A percentile compares a stretch with the other conserved stretches of the same genome.
Conservation (phyloP, 2,888 invertebrate species). For the Malachius bipustulatus region DNA sequence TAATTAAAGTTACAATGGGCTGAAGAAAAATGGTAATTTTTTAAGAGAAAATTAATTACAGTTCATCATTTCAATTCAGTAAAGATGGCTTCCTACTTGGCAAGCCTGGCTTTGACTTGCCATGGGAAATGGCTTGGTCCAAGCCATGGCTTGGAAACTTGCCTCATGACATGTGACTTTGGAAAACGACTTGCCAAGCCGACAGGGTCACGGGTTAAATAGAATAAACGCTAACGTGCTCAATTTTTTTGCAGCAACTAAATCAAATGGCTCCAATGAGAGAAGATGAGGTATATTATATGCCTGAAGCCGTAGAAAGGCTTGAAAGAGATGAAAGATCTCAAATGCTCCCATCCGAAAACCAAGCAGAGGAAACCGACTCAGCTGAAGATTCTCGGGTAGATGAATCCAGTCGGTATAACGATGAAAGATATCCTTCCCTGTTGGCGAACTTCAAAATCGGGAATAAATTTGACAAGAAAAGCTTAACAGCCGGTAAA, state of each 20-base stretch:
- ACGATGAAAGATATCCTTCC: background rate
- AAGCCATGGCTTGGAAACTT: too few species aligned
- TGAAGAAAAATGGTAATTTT: too few species aligned
- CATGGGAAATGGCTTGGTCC: too few species aligned
- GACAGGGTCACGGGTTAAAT: too few species aligned
- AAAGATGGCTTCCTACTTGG: too few species aligned
- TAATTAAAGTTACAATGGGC: too few species aligned
- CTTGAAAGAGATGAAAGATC: background rate
- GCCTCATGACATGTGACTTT: too few species aligned
- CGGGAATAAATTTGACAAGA: constrained; percentile 1
- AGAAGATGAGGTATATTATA: background rate
- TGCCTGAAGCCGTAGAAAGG: background rate
- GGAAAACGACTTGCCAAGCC: too few species aligned
- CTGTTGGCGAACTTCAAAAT: constrained; percentile 2
- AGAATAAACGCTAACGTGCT: too few species aligned
- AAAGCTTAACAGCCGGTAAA: background rate
- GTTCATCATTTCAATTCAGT: too few species aligned
- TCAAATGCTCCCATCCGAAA: background rate
- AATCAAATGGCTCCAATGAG: background rate
- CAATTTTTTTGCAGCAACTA: background rate
- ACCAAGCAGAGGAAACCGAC: background rate
- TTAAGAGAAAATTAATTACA: too few species aligned
- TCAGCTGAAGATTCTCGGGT: background rate
- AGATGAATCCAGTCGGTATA: background rate
- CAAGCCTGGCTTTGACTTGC: too few species aligned